Evolutionary conservation across 2,113 vertebrate genomes (phyloP), one percentile per base, ranked within the genome.

Genomic region (Apus apus): DNA sequence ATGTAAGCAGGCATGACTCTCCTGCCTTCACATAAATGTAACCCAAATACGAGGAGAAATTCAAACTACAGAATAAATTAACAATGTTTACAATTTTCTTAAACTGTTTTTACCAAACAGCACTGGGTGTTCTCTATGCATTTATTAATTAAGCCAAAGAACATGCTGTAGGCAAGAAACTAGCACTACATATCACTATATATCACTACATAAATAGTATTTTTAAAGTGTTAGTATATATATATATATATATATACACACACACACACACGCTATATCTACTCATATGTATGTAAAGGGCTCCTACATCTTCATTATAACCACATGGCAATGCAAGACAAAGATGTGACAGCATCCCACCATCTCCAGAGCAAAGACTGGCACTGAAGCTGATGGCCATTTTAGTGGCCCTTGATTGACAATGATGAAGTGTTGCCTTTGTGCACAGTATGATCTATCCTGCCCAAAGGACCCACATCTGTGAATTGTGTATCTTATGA

Each of bases 251-350:
- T 29, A 54, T 2, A 48, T 6, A 50, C 7, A 76, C 8, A 85
- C 7, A 76, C 8, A 85, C 3, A 64, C 0, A 51, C 3, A 66
- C 15, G 67, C 30, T 72, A 0, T 29, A 43, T 13, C 23, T 77
- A 62, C 21, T 34, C 53, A 22, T 4, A 32, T 11, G 13, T 21
- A n/a, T 2, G 15, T 3, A 71, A 51, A 85, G 6, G 9, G 50
- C 29, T 82, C 45, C 29, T 32, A 36, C 62, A 56, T 15, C 38
- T 81, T 56, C 58, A 30, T 38, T n/a, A 36, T 40, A 80, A 70
- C 8, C 26, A 30, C 23, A 8, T 2, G 9, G 30, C 50, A 90
- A 53, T 1, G 29, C 58, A 68, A 51, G 22, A 36, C 17, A 36
- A 62, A 82, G 53, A 18, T 50, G 40, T 21, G 9, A 18, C 18